phyloP scores from a whole-genome alignment of 1,140 invertebrate genomes.

The Pararge aegeria region DNA sequence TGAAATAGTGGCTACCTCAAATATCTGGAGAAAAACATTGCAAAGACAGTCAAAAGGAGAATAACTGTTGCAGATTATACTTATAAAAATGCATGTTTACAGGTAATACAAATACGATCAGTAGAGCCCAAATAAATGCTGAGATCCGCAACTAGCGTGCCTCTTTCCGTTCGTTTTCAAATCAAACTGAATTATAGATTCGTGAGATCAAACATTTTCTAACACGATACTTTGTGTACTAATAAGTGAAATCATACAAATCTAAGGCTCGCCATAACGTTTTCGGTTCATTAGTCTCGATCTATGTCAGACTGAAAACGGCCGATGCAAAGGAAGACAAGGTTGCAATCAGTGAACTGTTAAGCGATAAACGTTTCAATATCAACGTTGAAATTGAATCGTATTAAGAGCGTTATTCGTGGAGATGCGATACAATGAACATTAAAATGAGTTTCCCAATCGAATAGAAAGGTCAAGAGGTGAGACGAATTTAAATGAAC shows the following conservation, averaged over 20 bases:
- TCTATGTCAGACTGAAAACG: constrained; percentile 63
- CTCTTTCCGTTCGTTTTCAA: constrained; percentile 45
- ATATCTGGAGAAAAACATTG: neutral
- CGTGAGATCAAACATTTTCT: constrained; percentile 49
- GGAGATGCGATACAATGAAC: constrained; percentile 39
- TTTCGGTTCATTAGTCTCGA: constrained; percentile 64
- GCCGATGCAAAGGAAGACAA: constrained; percentile 60
- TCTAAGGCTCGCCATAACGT: constrained; percentile 52
- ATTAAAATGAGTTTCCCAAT: constrained; percentile 50
- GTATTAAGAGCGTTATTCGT: constrained; percentile 24
- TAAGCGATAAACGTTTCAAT: constrained; percentile 56
- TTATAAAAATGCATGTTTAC: neutral
- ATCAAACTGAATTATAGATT: constrained; percentile 51
- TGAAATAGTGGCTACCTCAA: neutral
- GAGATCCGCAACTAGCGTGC: constrained; percentile 35
- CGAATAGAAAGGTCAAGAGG: constrained; percentile 68
- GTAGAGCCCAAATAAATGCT: constrained; percentile 21
- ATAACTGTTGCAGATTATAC: neutral
- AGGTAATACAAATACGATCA: neutral
- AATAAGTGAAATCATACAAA: constrained; percentile 71
- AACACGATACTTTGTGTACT: constrained; percentile 45
- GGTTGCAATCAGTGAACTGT: constrained; percentile 61
- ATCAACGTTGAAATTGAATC: constrained; percentile 41
- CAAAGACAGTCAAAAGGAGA: neutral
- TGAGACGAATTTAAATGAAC: constrained; percentile 68